A percentile compares a stretch with the other conserved stretches of the same genome.
Conservation (phyloP, 2,113 vertebrate genomes). For the Alethe castanea region DNA sequence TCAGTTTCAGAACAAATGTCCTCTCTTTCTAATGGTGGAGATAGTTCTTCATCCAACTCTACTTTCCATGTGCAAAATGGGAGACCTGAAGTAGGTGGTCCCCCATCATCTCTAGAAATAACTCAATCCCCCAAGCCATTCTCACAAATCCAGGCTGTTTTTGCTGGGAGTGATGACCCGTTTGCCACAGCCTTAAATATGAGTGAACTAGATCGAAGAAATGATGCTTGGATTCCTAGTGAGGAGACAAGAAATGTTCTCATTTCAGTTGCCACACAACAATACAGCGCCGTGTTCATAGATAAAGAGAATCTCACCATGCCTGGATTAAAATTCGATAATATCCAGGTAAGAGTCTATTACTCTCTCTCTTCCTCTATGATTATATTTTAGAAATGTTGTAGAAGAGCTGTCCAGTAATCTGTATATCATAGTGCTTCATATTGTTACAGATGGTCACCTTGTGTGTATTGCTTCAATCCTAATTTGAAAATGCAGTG, state of each 20-base stretch:
- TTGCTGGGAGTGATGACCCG: constrained; percentile 88
- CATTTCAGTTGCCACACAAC: constrained; percentile 85
- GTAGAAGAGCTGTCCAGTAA: background rate
- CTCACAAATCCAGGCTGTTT: constrained; percentile 90
- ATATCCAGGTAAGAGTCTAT: constrained; percentile 85
- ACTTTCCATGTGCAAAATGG: constrained; percentile 52
- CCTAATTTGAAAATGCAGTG: background rate
- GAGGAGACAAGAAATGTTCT: constrained; percentile 84
- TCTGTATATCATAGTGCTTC: background rate
- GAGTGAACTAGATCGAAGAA: constrained; percentile 90
- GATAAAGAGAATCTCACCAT: constrained; percentile 90
- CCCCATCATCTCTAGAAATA: constrained; percentile 45
- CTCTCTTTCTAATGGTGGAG: constrained; percentile 62
- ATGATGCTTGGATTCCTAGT: constrained; percentile 95
- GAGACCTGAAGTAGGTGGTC: constrained; percentile 11
- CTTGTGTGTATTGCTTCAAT: background rate
- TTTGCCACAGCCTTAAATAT: constrained; percentile 93
- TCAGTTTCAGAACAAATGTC: constrained; percentile 71
- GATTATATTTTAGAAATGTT: background rate
- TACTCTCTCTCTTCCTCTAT: background rate
- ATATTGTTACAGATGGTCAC: background rate
- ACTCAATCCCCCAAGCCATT: constrained; percentile 74
- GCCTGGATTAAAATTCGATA: constrained; percentile 97
- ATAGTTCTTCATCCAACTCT: constrained; percentile 44
- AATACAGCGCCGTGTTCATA: constrained; percentile 79